Base-by-base conservation (phyloP, 2,113 vertebrate genomes). In the Cavia porcellus region DNA sequence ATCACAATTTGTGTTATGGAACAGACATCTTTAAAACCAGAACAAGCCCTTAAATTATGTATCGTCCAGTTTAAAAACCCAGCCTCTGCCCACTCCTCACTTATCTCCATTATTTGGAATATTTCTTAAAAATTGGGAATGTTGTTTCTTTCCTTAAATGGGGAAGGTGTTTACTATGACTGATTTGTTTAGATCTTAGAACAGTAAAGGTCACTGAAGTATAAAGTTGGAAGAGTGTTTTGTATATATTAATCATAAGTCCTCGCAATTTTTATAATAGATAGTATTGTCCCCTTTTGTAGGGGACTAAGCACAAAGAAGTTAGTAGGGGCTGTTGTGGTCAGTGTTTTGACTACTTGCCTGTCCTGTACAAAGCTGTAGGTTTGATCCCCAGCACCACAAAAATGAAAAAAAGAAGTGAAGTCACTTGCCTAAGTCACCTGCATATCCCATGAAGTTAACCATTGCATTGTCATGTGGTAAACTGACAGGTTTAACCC, bases 391-490 rank as follows among this genome's bases (percentile, higher is more conserved):
- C 77, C 47, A 55, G 15, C 47, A 35, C 77, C 30, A 52, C 47
- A 52, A 15, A 52, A 80, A 35, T 52, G 38, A 52, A 80, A 80
- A 74, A 77, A 30, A 61, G 14, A 88, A 80, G 35, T 80, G 47
- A 52, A 88, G 55, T 66, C 74, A 50, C 62, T 92, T 95, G 52
- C 22, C n/a, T 38, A 84, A 70, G 30, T 64, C 32, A 52, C 50
- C 9, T 52, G 79, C 13, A 84, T 8, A 50, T 55, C 9, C 15
- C 3, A 22, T 57, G 35, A 96, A 91, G 8, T 77, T 74, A 90
- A 55, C 38, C 2, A n/a, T 88, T 61, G 50, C 62, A n/a, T 55
- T 55, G 3, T 64, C 45, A 2, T 68, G 28, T 52, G 45, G 42
- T 77, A 50, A 93, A 86, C 64, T 68, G 50, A 70, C 59, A 47